Percentiles rank a stretch among this genome's conserved stretches.
Conservation (phyloP, 2,113 vertebrate genomes). For the Gorsachius goisagi region DNA sequence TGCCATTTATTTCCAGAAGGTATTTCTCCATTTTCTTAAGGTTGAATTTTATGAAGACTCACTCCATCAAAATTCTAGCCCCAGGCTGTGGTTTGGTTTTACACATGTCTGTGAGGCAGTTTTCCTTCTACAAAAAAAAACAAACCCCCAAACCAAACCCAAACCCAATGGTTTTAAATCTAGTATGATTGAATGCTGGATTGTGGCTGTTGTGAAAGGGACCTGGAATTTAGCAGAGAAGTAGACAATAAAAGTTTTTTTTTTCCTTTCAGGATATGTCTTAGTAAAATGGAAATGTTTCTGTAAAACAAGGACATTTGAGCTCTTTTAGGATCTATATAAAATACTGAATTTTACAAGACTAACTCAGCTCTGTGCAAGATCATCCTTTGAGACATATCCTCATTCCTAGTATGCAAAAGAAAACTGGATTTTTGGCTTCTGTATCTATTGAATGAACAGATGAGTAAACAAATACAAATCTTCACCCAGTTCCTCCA, state of each 20-base stretch:
- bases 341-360: not conserved
- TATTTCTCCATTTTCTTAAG: not conserved
- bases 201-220: not conserved
- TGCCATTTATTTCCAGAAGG: not conserved
- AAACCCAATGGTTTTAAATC: not conserved
- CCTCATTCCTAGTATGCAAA: not conserved
- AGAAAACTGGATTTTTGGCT: not conserved
- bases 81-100: not conserved
- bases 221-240: not conserved
- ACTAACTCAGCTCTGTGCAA: not conserved
- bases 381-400: not conserved
- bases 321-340: not conserved
- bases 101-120: not conserved
- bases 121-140: not conserved
- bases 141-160: too few relatives aligned
- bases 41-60: not conserved
- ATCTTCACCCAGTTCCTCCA: not conserved
- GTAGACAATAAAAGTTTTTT: not conserved
- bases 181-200: not conserved
- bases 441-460: not conserved
- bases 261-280: not conserved
- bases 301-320: not conserved
- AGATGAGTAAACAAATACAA: not conserved
- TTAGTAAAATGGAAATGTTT: not conserved
- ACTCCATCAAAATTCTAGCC: not conserved